Evolutionary conservation across 2,113 vertebrate genomes (phyloP), one percentile per base, ranked within the genome.

Genomic region (Elgaria multicarinata): DNA sequence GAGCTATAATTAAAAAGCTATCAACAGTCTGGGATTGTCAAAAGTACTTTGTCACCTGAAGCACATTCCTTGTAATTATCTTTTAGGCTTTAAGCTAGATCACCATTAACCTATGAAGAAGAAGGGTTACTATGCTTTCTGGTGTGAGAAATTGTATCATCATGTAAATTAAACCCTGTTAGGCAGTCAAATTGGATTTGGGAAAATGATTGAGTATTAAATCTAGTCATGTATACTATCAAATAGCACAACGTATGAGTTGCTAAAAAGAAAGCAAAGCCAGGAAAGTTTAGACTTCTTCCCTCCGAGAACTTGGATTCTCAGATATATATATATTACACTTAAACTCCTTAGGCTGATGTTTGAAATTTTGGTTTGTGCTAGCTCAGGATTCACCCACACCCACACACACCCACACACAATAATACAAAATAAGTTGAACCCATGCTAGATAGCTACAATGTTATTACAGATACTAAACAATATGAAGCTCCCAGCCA

Each of bases 111-210:
- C 95, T 97, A 91, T 95, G 92, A 96, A 94, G 91, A 95, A 95
- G 95, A 96, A 95, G 93, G 95, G 94, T 95, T 96, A 95, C 95
- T 96, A 62, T 92, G 92, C 93, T 97, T 97, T 96, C 95, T 97
- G 95, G 93, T 96, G 95, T 97, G 96, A 97, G 92, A 97, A 97
- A 97, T 97, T 96, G 90, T 96, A 95, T 97, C 96, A 92, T 95
- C 91, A 94, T 96, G 93, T 96, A 97, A 97, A 97, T 97, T 97
- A 96, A 97, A 96, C 90, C 90, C 88, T 86, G 93, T 96, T 96
- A 71, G 67, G 91, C 93, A 96, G 95, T 96, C 95, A 97, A 96
- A 97, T 97, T 97, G 96, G 95, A 96, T 96, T 97, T 97, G 91
- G 89, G 90, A 69, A 95, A 95, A 95, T 92, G 89, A 96, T 94